phyloP scores from a whole-genome alignment of 2,888 invertebrate species.

The Caenorhabditis sulstoni region DNA sequence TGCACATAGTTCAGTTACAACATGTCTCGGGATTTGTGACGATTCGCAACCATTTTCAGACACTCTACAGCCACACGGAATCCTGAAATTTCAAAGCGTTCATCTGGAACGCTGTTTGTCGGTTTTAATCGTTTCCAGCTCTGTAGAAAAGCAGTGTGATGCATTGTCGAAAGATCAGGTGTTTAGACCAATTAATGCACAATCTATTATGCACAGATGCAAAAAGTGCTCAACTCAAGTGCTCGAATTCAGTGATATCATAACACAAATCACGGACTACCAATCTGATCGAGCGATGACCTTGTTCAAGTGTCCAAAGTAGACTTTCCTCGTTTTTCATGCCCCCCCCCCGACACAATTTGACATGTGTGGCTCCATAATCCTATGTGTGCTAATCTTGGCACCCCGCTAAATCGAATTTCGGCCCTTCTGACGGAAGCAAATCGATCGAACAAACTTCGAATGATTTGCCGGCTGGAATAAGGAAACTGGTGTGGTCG shows the following conservation, averaged over 20 bases:
- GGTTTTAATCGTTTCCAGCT: no score
- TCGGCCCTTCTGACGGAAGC: no score
- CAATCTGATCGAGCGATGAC: not conserved
- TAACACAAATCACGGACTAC: constrained; percentile 12
- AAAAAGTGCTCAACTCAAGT: not conserved
- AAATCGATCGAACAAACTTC: no score
- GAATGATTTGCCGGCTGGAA: no score
- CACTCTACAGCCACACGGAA: not conserved
- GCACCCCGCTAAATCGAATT: no score
- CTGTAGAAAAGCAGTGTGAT: no score
- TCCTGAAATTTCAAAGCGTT: not conserved
- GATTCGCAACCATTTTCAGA: not conserved
- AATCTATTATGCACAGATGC: not conserved
- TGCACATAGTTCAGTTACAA: not conserved
- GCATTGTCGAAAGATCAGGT: constrained; percentile 4
- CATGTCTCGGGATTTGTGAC: not conserved
- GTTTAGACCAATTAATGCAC: constrained; percentile 11
- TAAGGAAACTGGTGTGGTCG: no score
- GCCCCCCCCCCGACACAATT: constrained; percentile 1
- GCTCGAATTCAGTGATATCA: not conserved
- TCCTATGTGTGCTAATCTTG: no score
- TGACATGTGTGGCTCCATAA: not conserved
- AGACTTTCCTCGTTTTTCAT: no score
- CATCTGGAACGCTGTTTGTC: no score
- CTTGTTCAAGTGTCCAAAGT: constrained; percentile 18